A percentile compares a stretch with the other conserved stretches of the same genome.
phyloP scores from a whole-genome alignment of 2,888 invertebrate genomes.

The Diaprepes abbreviatus region DNA sequence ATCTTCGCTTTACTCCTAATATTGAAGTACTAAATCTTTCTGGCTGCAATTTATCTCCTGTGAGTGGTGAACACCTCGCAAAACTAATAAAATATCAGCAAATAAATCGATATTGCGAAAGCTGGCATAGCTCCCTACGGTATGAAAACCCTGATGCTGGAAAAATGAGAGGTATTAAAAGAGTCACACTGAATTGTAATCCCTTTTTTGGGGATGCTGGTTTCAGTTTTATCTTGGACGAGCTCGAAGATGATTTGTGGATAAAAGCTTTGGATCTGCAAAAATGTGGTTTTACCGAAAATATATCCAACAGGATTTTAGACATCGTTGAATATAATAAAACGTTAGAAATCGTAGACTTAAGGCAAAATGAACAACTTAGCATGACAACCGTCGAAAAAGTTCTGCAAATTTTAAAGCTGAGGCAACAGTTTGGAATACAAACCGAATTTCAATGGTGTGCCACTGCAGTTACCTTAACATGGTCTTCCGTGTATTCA shows the following conservation, averaged over 20 bases:
- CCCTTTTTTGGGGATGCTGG: conserved; percentile 77
- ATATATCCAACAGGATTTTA: conserved; percentile 71
- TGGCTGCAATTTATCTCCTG: conserved; percentile 76
- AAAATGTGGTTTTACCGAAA: conserved; percentile 79
- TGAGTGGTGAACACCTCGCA: conserved; percentile 76
- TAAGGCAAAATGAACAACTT: conserved; percentile 72
- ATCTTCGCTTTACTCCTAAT: conserved; percentile 77
- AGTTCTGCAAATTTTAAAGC: conserved; percentile 61
- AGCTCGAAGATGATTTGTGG: conserved; percentile 84
- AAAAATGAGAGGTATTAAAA: conserved; percentile 79
- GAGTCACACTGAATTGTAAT: conserved; percentile 80
- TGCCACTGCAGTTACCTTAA: conserved; percentile 56
- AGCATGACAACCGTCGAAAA: conserved; percentile 58
- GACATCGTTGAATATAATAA: conserved; percentile 76
- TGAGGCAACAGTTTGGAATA: conserved; percentile 58
- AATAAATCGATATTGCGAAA: conserved; percentile 79
- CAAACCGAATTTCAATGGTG: conserved; percentile 65
- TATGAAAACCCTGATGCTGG: conserved; percentile 82
- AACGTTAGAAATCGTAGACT: conserved; percentile 78
- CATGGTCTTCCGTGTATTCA: conserved; percentile 55
- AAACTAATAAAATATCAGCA: conserved; percentile 74
- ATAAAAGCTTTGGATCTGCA: conserved; percentile 85
- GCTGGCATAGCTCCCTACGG: conserved; percentile 86
- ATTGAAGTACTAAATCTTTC: conserved; percentile 78
- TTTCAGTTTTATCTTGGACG: conserved; percentile 73